Base-by-base conservation (phyloP, 2,888 invertebrate genomes). In the Dione juno region DNA sequence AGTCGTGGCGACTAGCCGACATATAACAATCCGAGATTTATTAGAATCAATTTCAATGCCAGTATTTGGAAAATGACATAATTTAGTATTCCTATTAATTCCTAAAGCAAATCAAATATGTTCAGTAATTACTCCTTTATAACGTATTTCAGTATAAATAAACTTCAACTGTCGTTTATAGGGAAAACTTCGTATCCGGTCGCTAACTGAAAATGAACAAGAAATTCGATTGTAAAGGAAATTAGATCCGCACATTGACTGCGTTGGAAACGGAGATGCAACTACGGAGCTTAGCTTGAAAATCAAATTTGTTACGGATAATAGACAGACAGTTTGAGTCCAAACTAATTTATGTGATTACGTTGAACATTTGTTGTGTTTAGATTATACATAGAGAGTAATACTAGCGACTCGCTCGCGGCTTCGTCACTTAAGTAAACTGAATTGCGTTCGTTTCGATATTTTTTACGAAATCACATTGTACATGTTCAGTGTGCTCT, bases 291-390 rank as follows among this genome's bases (percentile, higher is more conserved):
- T 71, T 58, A 64, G 37, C n/a, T 41, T 16, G 69, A 16, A 71
- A 73, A 73, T 69, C 41, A 43, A 63, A 69, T 73, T 71, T 71
- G 68, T 68, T 59, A 66, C 54, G 50, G 65, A 61, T 64, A 63
- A 58, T 16, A 67, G 40, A 16, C 43, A 53, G 14, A 13, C 9
- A 43, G 37, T 16, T 54, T 37, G 63, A 64, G 54, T 64, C 11
- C 5, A 19, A 21, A 40, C 64, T 52, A 40, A 64, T 52, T 64
- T 52, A n/a, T 19, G 10, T 64, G 19, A 40, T 64, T 52, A 64
- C 37, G 10, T 50, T 13, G 21, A 21, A 40, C 14, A 8, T 61
- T 57, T 45, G 45, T 45, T 61, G 28, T 28, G 28, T n/a, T 37
- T 37, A 37, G 11, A 10, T 10, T 10, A 45, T 35, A 59, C 13